These are phyloP conservation scores for Xenopus laevis DNA, from an alignment of 2,113 vertebrate genomes.

Conservation along the genomic window DNA sequence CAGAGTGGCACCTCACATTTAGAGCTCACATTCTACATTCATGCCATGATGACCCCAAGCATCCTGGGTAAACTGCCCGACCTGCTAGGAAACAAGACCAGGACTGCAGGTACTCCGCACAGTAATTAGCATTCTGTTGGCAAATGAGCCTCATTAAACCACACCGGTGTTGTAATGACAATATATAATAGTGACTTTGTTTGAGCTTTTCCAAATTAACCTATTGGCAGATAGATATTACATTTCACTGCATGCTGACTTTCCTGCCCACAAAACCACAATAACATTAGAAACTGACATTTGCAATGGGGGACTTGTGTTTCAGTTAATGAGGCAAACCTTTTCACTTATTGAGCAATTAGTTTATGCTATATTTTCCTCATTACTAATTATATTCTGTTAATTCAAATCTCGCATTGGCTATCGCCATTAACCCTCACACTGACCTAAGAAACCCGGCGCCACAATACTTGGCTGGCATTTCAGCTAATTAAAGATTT, in stretches of 20 bases:
- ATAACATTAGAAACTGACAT: slow-evolving; percentile 10
- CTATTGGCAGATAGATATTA: neutral
- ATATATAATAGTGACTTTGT: no score
- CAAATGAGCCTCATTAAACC: no score
- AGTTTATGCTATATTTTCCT: slow-evolving; percentile 4
- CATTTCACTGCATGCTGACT: neutral
- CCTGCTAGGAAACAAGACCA: no score
- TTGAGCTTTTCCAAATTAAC: neutral
- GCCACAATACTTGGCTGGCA: neutral
- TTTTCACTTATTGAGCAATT: neutral
- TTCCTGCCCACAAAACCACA: slow-evolving; percentile 1
- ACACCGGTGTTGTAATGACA: no score
- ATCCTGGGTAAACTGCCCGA: no score
- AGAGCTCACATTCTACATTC: no score
- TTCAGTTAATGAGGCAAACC: slow-evolving; percentile 11
- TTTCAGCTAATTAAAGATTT: slow-evolving; percentile 3
- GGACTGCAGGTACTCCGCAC: no score
- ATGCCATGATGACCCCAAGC: no score
- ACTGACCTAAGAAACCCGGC: neutral
- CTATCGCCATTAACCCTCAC: neutral
- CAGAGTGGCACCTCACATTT: no score
- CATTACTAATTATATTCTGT: neutral
- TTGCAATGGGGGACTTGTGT: neutral
- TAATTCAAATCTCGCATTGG: neutral
- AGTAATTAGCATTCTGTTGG: no score